These are phyloP conservation scores for Lophotis ruficrista DNA, from an alignment of 2,113 vertebrate species.

Conservation along the genomic window DNA sequence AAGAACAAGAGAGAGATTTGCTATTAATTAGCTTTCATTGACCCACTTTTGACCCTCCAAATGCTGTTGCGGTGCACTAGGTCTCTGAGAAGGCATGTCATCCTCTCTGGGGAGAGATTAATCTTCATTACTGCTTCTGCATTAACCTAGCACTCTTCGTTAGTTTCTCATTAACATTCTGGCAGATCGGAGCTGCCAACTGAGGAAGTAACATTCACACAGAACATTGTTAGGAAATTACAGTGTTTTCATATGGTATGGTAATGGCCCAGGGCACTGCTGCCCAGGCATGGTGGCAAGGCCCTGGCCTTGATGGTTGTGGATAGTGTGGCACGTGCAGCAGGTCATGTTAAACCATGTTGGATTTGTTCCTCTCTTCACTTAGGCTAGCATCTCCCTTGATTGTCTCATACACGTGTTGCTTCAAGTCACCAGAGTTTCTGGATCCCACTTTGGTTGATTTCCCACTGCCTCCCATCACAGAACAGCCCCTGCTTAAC, in stretches of 20 bases:
- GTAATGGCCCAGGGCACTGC: background rate
- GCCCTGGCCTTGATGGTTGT: background rate
- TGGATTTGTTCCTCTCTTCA: background rate
- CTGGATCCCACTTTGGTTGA: background rate
- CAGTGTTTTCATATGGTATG: background rate
- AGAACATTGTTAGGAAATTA: background rate
- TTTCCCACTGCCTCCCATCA: fast-evolving
- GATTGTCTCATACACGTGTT: fast-evolving
- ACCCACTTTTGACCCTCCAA: constrained; percentile 47
- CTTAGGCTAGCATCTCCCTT: background rate
- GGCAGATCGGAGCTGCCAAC: background rate
- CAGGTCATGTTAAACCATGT: background rate
- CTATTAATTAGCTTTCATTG: constrained; percentile 52
- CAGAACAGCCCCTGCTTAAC: background rate
- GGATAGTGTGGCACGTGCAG: no score
- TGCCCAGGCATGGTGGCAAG: background rate
- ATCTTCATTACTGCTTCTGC: constrained; percentile 36
- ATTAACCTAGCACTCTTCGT: background rate
- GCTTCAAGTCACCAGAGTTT: background rate
- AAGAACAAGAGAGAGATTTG: constrained; percentile 27
- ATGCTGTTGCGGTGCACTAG: background rate
- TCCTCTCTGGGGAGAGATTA: constrained; percentile 34
- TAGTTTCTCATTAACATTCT: constrained; percentile 6
- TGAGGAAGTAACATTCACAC: background rate
- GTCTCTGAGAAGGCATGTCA: constrained; percentile 10